Evolutionary conservation across 2,797 vertebrate genomes (phyloP), one percentile per base, ranked within the genome.

Genomic region (Argya squamiceps): DNA sequence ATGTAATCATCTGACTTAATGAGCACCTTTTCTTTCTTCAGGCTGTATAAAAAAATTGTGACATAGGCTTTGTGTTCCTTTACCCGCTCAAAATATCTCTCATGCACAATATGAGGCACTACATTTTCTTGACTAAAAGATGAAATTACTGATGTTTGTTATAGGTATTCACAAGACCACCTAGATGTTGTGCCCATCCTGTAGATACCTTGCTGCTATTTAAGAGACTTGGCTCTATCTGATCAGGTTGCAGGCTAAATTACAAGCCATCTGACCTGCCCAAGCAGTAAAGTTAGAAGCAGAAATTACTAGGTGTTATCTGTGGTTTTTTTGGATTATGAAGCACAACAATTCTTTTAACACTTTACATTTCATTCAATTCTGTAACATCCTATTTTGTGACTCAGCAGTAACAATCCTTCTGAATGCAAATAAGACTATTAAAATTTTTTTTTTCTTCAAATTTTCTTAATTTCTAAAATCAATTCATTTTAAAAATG

Each of bases 1-100:
- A 92, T 85, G 52, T 84, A 77, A 95, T 91, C 92, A 67, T 94
- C 74, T 83, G 81, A 56, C 32, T 89, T 96, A 95, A 96, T 59
- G 41, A 96, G 59, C 24, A 71, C 65, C 56, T 93, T 93, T 96
- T 86, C 74, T 37, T 80, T 83, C 12, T 3, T 41, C 71, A 85
- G 41, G 18, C 22, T 74, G 65, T 44, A 58, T 44, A 17, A 27
- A 84, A 91, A 79, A 84, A 36, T 5, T 9, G 8, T 81, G 58
- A 10, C 4, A 11, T 27, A 37, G 46, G 30, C 8, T 78, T 91
- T 74, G 20, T 78, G 26, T 55, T 60, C 41, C 44, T 85, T 63
- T 29, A 29, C 29, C 29, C 69, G 19, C 10, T 75, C 44, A 78
- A 83, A 82, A 87, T 60, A 17, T 23, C 23, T 65, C n/a, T 24